Evolutionary conservation across 2,113 vertebrate species (phyloP).

Genomic region (Diphyllodes magnificus): DNA sequence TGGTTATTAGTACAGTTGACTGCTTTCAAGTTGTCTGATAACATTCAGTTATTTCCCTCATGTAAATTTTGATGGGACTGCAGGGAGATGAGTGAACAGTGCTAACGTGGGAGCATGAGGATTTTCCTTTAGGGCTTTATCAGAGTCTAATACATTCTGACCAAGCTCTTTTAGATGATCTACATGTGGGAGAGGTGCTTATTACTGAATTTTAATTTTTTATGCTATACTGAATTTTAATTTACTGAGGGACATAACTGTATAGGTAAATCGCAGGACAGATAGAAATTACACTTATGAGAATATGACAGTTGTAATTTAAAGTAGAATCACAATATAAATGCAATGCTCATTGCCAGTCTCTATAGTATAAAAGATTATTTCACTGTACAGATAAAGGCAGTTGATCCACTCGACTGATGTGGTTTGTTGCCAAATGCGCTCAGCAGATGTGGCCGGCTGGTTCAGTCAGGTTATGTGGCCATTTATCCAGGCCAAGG

Average conservation of each 20-base stretch:
- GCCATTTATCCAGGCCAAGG: background rate
- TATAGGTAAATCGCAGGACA: background rate
- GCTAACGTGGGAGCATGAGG: background rate
- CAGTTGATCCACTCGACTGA: background rate
- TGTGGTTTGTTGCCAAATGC: background rate
- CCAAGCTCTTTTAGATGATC: background rate
- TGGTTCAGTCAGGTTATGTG: background rate
- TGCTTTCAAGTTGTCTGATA: background rate
- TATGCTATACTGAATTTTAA: background rate
- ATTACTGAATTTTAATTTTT: background rate
- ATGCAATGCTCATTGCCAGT: background rate
- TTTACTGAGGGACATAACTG: background rate
- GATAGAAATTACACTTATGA: background rate
- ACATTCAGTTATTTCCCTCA: background rate
- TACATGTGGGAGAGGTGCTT: background rate
- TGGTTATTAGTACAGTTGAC: background rate
- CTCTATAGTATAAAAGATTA: background rate
- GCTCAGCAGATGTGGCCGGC: background rate
- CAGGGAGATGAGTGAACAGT: background rate
- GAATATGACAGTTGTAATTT: background rate
- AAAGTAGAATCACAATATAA: background rate
- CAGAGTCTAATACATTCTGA: background rate
- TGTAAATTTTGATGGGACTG: background rate
- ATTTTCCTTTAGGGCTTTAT: background rate
- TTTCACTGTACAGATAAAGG: background rate